These are phyloP conservation scores for Cheilosia vulpina DNA, from an alignment of 2,888 invertebrate genomes.

Conservation along the genomic window DNA sequence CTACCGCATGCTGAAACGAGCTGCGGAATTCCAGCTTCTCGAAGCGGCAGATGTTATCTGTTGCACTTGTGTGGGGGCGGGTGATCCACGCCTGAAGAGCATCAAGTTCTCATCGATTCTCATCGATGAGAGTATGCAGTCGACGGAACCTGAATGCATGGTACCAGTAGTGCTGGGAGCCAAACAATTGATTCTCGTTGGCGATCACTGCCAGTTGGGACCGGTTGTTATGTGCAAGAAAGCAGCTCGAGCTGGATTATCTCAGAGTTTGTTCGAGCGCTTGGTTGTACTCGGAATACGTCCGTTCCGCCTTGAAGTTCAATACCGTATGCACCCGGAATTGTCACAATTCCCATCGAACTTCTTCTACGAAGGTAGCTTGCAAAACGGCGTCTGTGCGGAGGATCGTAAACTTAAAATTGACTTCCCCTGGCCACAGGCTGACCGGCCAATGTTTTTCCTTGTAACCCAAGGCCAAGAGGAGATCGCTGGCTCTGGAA, in stretches of 20 bases:
- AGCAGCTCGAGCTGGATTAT: slow-evolving; percentile 97
- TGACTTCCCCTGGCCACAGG: slow-evolving; percentile 99
- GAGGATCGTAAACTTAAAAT: slow-evolving; percentile 96
- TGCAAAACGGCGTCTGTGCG: slow-evolving; percentile 99
- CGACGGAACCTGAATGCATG: slow-evolving; percentile 99
- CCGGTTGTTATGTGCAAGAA: slow-evolving; percentile 99
- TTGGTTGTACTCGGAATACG: slow-evolving; percentile 98
- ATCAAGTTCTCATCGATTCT: slow-evolving; percentile 98
- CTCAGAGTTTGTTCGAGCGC: slow-evolving; percentile 98
- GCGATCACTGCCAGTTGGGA: slow-evolving; percentile 99
- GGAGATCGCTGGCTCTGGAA: slow-evolving; percentile 99
- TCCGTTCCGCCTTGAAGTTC: slow-evolving; percentile 98
- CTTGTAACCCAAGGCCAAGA: slow-evolving; percentile 99
- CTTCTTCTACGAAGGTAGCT: slow-evolving; percentile 99
- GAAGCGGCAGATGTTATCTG: slow-evolving; percentile 99
- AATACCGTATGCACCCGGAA: slow-evolving; percentile 99
- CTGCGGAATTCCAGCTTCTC: slow-evolving; percentile 94
- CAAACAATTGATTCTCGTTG: slow-evolving; percentile 97
- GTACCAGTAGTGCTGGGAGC: slow-evolving; percentile 99
- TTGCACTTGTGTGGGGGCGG: slow-evolving; percentile 99
- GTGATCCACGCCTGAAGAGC: slow-evolving; percentile 95
- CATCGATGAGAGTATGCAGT: slow-evolving; percentile 98
- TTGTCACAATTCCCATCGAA: slow-evolving; percentile 99
- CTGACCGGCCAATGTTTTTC: slow-evolving; percentile 99
- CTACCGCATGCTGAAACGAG: slow-evolving; percentile 94